Conservation (phyloP, 2,113 vertebrate genomes). For the Chlamydotis undulata region DNA sequence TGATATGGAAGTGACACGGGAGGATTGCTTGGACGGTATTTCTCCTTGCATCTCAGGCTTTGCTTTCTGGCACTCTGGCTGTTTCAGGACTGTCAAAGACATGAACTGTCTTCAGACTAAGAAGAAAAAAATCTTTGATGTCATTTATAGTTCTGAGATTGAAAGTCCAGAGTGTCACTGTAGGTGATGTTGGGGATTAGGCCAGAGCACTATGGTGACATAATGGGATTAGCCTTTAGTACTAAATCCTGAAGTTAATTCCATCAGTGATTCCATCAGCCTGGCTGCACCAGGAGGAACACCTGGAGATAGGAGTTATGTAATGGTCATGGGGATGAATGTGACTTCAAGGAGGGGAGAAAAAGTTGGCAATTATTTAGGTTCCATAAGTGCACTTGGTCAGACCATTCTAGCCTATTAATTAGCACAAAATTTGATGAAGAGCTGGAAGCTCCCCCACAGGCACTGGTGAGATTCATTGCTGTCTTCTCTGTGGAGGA, state of each 20-base stretch:
- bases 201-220: background rate
- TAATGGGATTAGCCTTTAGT: conserved; percentile 47
- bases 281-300: background rate
- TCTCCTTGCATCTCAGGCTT: background rate
- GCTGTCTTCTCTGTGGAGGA: background rate
- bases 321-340: background rate
- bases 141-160: conserved; percentile 32
- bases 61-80: background rate
- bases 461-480: background rate
- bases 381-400: background rate
- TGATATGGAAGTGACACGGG: background rate
- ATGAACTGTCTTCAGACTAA: background rate
- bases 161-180: background rate
- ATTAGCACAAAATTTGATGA: background rate
- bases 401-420: background rate
- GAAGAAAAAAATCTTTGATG: background rate
- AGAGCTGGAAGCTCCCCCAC: background rate
- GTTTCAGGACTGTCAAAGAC: background rate
- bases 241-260: conserved; percentile 39
- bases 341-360: background rate
- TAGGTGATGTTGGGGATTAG: conserved; percentile 22
- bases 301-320: background rate
- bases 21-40: background rate
- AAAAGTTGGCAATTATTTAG: background rate
- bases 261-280: background rate